Conservation (phyloP, 2,797 vertebrate genomes). For the Coracias cyanogaster region DNA sequence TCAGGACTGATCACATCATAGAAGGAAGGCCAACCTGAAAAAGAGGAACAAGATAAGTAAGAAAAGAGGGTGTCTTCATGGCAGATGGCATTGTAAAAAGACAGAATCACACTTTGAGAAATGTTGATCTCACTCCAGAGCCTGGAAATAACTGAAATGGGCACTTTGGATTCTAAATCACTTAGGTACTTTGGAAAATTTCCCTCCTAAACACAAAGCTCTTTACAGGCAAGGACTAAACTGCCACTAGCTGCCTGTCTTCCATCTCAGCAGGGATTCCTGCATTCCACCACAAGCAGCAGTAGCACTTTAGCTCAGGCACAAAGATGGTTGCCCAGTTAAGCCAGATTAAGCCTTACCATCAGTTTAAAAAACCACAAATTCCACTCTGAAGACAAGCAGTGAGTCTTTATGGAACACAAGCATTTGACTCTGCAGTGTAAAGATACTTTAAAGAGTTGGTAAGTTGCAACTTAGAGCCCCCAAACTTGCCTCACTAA, state of each 20-base stretch:
- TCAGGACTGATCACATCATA: conserved; percentile 88
- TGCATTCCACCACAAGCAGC: neutral
- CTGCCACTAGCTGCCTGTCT: neutral
- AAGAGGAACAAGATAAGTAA: neutral
- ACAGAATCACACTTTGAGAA: neutral
- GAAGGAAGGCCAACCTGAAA: conserved; percentile 95
- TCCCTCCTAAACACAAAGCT: neutral
- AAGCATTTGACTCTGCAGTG: neutral
- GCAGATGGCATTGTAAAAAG: conserved; percentile 18
- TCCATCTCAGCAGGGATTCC: neutral
- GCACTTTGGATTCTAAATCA: neutral
- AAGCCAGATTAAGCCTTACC: neutral
- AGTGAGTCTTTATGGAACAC: neutral
- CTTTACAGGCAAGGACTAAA: neutral
- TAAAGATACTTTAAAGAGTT: neutral
- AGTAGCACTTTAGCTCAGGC: neutral
- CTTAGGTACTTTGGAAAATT: neutral
- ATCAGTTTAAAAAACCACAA: neutral
- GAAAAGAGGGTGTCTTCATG: neutral
- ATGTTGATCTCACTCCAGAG: neutral
- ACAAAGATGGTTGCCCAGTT: neutral
- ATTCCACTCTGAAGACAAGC: neutral
- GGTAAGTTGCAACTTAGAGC: neutral
- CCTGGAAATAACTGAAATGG: neutral
- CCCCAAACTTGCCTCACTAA: neutral